Evolutionary conservation across 2,888 invertebrate species (phyloP).

Genomic region (Ophioninae sp.): DNA sequence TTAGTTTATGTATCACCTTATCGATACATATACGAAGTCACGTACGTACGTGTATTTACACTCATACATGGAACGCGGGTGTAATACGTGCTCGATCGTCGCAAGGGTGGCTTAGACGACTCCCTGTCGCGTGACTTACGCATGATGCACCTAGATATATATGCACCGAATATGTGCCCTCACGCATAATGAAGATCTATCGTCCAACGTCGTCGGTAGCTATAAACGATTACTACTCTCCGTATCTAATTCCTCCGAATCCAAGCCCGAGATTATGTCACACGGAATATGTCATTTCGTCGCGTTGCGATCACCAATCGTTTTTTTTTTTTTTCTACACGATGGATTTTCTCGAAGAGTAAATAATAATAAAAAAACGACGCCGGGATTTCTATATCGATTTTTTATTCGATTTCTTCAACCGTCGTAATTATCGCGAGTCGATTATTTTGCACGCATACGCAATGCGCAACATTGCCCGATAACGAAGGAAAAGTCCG

Average conservation of each 20-base stretch:
- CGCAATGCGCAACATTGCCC: constrained; percentile 1
- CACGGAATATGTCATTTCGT: not conserved
- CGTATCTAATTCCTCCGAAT: constrained; percentile 20
- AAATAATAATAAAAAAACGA: not conserved
- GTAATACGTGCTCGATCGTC: constrained; percentile 74
- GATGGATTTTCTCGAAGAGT: not conserved
- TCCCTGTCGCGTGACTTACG: constrained; percentile 74
- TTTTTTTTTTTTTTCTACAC: not conserved
- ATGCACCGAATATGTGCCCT: constrained; percentile 67
- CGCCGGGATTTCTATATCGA: not conserved
- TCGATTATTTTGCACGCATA: not conserved
- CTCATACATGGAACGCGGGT: not conserved
- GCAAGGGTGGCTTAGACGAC: constrained; percentile 75
- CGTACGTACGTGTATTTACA: not conserved
- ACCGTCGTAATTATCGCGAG: not conserved
- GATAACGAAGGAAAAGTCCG: not conserved
- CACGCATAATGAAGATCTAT: constrained; percentile 76
- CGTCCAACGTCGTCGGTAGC: constrained; percentile 56
- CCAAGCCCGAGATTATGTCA: not conserved
- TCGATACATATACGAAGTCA: not conserved
- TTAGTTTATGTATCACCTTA: too few relatives aligned
- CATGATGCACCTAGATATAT: constrained; percentile 19
- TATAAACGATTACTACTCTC: constrained; percentile 32
- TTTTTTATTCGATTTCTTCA: not conserved
- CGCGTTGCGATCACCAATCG: not conserved